phyloP scores from a whole-genome alignment of 2,888 invertebrate species.

The Apantesis nais region DNA sequence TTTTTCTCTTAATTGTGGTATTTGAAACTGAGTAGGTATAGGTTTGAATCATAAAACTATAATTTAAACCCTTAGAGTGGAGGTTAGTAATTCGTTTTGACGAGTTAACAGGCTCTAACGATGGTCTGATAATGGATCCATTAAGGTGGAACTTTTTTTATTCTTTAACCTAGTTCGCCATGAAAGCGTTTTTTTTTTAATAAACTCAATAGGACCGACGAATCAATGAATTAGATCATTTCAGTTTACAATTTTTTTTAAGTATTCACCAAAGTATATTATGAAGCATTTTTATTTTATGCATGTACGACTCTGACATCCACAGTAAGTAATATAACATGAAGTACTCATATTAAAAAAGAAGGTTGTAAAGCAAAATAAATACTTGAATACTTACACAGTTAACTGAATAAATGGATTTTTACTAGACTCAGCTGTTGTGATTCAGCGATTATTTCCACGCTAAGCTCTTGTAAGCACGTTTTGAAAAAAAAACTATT shows the following conservation, averaged over 20 bases:
- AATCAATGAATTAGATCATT: too few species aligned
- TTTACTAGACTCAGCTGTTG: neutral
- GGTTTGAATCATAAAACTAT: neutral
- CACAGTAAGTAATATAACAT: neutral
- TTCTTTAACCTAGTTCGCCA: neutral
- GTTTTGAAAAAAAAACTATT: conserved; percentile 3
- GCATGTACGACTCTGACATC: neutral
- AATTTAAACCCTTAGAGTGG: neutral
- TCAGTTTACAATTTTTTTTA: neutral
- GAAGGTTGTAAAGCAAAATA: neutral
- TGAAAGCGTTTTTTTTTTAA: neutral
- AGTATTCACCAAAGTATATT: neutral
- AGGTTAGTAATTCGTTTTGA: neutral
- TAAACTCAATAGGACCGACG: too few species aligned
- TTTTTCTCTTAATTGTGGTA: neutral
- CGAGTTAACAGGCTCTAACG: too few species aligned
- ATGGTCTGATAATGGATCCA: neutral
- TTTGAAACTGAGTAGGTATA: too few species aligned
- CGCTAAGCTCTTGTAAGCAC: conserved; percentile 8
- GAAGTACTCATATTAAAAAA: neutral
- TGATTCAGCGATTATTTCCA: conserved; percentile 2
- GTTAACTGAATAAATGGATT: neutral
- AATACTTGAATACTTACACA: neutral
- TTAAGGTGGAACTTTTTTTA: too few species aligned
- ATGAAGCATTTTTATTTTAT: neutral